Evolutionary conservation across 2,888 invertebrate genomes (phyloP).

Genomic region (Calameuta idolon): DNA sequence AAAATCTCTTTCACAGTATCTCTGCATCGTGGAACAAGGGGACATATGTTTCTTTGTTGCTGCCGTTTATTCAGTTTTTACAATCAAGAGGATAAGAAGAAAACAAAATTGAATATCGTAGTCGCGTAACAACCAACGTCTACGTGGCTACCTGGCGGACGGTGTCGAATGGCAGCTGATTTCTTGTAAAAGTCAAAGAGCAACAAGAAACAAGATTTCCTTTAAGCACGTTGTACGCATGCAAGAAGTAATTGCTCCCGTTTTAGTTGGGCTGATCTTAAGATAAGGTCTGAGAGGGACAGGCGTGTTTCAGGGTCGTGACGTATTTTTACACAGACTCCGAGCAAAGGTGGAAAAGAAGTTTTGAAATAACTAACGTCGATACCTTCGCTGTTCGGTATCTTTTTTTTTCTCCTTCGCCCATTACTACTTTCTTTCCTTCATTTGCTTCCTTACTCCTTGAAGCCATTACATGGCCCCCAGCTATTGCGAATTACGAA

Average conservation of each 20-base stretch:
- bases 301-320: slow-evolving; percentile 10
- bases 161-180: not conserved
- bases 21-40: not conserved
- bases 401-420: not conserved
- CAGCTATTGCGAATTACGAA: not conserved
- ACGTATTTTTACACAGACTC: not conserved
- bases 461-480: not conserved
- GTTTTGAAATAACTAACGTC: not conserved
- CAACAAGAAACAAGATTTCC: not conserved
- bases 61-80: not conserved
- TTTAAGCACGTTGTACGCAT: not conserved
- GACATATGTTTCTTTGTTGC: not conserved
- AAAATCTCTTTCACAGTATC: not conserved
- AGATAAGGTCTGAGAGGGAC: not conserved
- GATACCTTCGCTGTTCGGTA: not conserved
- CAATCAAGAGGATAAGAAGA: not conserved
- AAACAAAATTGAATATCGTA: not conserved
- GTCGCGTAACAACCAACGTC: not conserved
- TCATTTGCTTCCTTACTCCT: not conserved
- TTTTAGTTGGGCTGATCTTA: not conserved
- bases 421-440: not conserved
- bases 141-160: not conserved
- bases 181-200: not conserved
- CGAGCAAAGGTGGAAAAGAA: not conserved
- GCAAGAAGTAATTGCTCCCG: not conserved